Evolutionary conservation across 2,888 invertebrate species (phyloP).

Genomic region (Hylaea fasciaria): DNA sequence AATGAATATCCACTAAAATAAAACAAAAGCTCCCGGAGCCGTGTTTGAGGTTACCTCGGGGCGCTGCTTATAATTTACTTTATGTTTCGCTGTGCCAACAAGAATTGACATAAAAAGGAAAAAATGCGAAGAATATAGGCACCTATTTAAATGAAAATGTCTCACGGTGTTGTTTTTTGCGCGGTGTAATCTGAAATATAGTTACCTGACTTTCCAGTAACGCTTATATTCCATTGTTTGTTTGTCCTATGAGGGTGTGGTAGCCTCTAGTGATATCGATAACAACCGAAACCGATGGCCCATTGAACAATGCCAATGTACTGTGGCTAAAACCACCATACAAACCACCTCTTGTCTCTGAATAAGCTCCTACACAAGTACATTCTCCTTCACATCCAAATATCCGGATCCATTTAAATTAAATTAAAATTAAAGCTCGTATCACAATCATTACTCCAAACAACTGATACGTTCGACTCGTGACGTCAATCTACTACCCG

Average conservation of each 20-base stretch:
- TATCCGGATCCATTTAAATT: slow-evolving; percentile 17
- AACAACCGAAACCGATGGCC: too few species aligned
- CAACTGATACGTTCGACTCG: slow-evolving; percentile 43
- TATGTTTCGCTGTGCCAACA: slow-evolving; percentile 9
- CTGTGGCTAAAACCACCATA: too few species aligned
- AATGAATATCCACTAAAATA: not conserved
- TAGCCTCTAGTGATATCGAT: too few species aligned
- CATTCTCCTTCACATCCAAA: slow-evolving; percentile 14
- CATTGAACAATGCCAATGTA: too few species aligned
- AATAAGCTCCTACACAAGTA: slow-evolving; percentile 18
- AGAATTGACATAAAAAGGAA: slow-evolving; percentile 16
- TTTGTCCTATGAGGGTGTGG: too few species aligned
- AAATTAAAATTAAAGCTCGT: slow-evolving; percentile 41
- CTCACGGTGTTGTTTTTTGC: too few species aligned
- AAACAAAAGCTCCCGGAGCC: not conserved
- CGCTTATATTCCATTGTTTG: too few species aligned
- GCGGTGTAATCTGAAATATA: too few species aligned
- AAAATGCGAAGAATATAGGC: slow-evolving; percentile 1
- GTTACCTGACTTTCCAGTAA: too few species aligned
- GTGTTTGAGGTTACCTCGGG: slow-evolving; percentile 3
- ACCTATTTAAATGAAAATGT: too few species aligned
- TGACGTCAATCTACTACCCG: slow-evolving; percentile 46
- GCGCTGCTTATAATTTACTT: slow-evolving; percentile 19
- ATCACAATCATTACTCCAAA: slow-evolving; percentile 42
- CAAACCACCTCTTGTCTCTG: not conserved